Conservation (phyloP, 2,797 vertebrate genomes). For the Bucorvus abyssinicus region DNA sequence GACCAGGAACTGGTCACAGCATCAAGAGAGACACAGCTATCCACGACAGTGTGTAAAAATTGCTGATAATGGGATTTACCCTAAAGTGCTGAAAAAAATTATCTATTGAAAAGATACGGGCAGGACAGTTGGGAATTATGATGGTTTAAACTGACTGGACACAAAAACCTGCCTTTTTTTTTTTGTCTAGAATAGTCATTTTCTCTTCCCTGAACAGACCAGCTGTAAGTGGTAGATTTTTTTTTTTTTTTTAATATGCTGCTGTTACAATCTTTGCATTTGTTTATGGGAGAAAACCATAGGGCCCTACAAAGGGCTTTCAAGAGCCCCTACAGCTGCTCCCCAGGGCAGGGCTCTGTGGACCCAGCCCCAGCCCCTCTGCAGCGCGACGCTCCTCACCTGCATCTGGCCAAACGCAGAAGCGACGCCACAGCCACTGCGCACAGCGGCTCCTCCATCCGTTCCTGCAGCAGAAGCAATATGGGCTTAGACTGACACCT, state of each 20-base stretch:
- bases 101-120: not conserved
- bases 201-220: not conserved
- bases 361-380: not conserved
- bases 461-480: not conserved
- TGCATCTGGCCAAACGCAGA: not conserved
- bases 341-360: not conserved
- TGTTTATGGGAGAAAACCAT: not conserved
- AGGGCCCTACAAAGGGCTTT: not conserved
- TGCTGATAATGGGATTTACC: not conserved
- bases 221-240: fast-evolving
- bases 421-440: fast-evolving
- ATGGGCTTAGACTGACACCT: fast-evolving
- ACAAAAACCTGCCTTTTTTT: not conserved
- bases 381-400: not conserved
- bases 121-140: not conserved
- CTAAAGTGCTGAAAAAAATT: not conserved
- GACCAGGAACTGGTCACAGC: not conserved
- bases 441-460: not conserved
- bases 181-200: not conserved
- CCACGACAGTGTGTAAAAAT: not conserved
- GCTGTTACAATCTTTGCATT: not conserved
- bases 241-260: not conserved
- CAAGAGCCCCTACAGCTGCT: not conserved
- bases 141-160: not conserved
- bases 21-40: not conserved